Evolutionary conservation across 2,797 vertebrate genomes (phyloP).

Genomic region (Lycodopsis pacificus): DNA sequence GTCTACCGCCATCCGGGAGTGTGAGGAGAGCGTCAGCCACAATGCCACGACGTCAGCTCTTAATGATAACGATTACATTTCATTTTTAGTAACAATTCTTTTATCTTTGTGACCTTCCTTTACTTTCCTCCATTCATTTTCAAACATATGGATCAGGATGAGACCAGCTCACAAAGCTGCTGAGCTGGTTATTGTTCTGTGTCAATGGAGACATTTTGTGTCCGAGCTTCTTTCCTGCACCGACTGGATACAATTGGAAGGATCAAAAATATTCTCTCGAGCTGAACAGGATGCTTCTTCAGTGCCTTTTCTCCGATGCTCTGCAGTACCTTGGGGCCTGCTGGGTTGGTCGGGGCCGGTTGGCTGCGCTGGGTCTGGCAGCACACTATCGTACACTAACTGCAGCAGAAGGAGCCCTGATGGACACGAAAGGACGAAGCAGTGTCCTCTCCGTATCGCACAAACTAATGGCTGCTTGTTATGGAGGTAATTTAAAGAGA

Average conservation of each 20-base stretch:
- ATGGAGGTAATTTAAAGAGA: conserved; percentile 31
- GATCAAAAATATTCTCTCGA: background rate
- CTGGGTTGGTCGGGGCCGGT: background rate
- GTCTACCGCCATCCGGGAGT: background rate
- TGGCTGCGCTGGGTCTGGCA: background rate
- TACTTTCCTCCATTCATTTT: background rate
- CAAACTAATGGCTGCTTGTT: conserved; percentile 38
- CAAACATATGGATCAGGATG: background rate
- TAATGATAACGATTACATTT: background rate
- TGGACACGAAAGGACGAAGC: conserved; percentile 29
- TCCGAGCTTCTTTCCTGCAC: background rate
- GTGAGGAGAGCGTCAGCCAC: background rate
- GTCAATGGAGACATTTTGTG: background rate
- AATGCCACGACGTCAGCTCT: too few species aligned
- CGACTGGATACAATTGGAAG: background rate
- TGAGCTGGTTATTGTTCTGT: background rate
- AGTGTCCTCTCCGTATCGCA: background rate
- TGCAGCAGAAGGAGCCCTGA: conserved; percentile 14
- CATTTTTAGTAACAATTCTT: too few species aligned
- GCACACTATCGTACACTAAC: conserved; percentile 28
- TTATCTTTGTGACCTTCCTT: background rate
- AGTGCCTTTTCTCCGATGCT: background rate
- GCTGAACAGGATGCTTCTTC: background rate
- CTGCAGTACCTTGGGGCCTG: background rate
- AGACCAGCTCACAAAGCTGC: background rate